A percentile compares a stretch with the other conserved stretches of the same genome.
phyloP scores from a whole-genome alignment of 1,140 invertebrate genomes.

The Calycopis cecrops region DNA sequence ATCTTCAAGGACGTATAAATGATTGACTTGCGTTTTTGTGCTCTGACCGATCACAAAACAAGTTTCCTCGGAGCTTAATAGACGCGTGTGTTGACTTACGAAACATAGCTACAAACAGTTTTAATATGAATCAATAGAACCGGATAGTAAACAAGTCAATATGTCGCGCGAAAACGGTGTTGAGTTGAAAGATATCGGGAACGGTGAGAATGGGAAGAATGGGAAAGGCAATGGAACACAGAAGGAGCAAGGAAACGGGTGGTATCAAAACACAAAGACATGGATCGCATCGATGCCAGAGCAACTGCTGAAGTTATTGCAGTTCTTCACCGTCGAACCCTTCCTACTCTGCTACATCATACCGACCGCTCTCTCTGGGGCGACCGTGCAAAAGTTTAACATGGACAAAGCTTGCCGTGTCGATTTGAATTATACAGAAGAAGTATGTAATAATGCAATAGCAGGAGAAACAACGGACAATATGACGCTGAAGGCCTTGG shows the following conservation, averaged over 20 bases:
- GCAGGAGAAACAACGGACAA: conserved; percentile 43
- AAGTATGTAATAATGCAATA: conserved; percentile 69
- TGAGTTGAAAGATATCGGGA: conserved; percentile 11
- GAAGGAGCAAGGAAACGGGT: conserved; percentile 17
- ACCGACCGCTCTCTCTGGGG: conserved; percentile 65
- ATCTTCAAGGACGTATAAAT: conserved; percentile 19
- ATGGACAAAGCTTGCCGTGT: conserved; percentile 78
- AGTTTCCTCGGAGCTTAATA: conserved; percentile 41
- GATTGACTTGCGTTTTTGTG: conserved; percentile 8
- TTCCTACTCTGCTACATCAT: conserved; percentile 74
- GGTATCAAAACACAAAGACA: conserved; percentile 24
- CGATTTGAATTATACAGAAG: conserved; percentile 72
- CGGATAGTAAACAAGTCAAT: conserved; percentile 8
- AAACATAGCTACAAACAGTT: conserved; percentile 31
- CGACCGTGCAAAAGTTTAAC: conserved; percentile 76
- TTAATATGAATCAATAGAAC: conserved; percentile 17
- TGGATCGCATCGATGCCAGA: neutral
- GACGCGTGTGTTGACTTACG: conserved; percentile 31
- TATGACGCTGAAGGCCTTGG: conserved; percentile 41
- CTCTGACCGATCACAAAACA: conserved; percentile 31
- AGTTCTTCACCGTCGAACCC: conserved; percentile 75
- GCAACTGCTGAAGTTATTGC: conserved; percentile 20
- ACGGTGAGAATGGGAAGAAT: conserved; percentile 18
- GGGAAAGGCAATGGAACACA: conserved; percentile 2
- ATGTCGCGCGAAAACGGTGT: conserved; percentile 16